Base-by-base conservation (phyloP, 1,140 invertebrate genomes). In the Diorhabda elongata region DNA sequence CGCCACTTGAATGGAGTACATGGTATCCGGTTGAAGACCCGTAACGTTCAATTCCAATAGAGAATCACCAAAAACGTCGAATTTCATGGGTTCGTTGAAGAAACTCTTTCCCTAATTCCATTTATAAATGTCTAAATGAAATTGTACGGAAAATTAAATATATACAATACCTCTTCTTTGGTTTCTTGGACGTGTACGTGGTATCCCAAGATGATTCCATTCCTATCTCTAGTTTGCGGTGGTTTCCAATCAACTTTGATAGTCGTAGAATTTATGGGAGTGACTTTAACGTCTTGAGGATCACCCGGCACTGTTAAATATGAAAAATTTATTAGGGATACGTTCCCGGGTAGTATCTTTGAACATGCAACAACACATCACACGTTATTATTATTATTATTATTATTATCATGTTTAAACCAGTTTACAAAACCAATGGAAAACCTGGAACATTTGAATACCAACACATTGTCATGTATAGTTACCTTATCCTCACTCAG, bases 171-270 rank as follows among this genome's bases (percentile, higher is more conserved):
- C 86, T 93, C 90, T 77, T 94, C 90, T 77, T 91, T 88, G 6
- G 93, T 87, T 87, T 97, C 96, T 81, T 97, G 94, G 2, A 96
- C 91, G 80, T 97, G 94, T 63, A 99, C 93, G 77, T 98, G 96
- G 82, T 98, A 99, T 3, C 96, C 96, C 45, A 95, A 87, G 73
- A 98, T 98, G 63, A 98, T 91, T n/a, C 97, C 97, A 82, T 98
- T 96, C 69, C 92, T 90, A 74, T 98, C 94, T 77, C 94, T 94
- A 69, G 92, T 89, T 64, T 87, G 85, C 0, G 97, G 97, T 2
- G 94, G 91, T 77, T 92, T 91, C 97, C 97, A 98, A 61, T 89
- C 87, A 5, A 98, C 95, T 76, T 90, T 89, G 73, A 98, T 91
- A 4, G 94, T 89, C 2, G 96, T 98, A 0, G 96, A 98, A 84